Percentiles rank a stretch among this genome's conserved stretches.
Conservation (phyloP, 2,888 invertebrate genomes). For the Andrena hattorfiana region DNA sequence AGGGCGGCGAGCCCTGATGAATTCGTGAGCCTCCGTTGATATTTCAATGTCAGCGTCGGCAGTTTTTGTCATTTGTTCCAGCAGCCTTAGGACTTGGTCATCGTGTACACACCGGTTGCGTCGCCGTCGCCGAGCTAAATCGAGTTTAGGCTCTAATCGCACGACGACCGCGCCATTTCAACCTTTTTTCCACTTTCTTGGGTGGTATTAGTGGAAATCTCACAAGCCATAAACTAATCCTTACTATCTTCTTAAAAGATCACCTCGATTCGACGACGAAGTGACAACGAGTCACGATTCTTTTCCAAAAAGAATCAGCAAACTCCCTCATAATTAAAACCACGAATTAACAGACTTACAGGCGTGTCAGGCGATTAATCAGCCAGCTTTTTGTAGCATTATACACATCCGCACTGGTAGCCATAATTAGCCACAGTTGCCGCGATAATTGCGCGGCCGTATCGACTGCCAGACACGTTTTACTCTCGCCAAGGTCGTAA, state of each 20-base stretch:
- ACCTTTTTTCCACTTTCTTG: too few relatives aligned
- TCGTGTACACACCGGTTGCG: conserved; percentile 21
- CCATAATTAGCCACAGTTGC: conserved; percentile 46
- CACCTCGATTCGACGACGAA: too few relatives aligned
- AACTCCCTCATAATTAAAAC: conserved; percentile 38
- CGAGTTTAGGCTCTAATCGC: conserved; percentile 76
- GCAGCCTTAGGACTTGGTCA: conserved; percentile 49
- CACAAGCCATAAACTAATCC: neutral
- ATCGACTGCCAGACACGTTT: conserved; percentile 20
- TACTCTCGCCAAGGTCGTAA: conserved; percentile 1
- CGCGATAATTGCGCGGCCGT: conserved; percentile 21
- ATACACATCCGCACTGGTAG: neutral
- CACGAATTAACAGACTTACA: conserved; percentile 43
- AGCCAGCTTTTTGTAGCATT: conserved; percentile 22
- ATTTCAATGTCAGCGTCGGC: conserved; percentile 78
- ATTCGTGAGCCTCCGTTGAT: conserved; percentile 74
- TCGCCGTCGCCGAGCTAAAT: conserved; percentile 68
- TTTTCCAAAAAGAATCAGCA: neutral
- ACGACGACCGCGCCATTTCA: conserved; percentile 19
- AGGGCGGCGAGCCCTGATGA: conserved; percentile 64
- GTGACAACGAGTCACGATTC: too few relatives aligned
- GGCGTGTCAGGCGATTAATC: conserved; percentile 54
- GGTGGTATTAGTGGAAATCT: too few relatives aligned
- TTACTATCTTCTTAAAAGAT: neutral
- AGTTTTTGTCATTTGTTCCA: conserved; percentile 80